These are phyloP conservation scores for Dipodomys ordii DNA, from an alignment of 2,113 vertebrate species.

Conservation along the genomic window DNA sequence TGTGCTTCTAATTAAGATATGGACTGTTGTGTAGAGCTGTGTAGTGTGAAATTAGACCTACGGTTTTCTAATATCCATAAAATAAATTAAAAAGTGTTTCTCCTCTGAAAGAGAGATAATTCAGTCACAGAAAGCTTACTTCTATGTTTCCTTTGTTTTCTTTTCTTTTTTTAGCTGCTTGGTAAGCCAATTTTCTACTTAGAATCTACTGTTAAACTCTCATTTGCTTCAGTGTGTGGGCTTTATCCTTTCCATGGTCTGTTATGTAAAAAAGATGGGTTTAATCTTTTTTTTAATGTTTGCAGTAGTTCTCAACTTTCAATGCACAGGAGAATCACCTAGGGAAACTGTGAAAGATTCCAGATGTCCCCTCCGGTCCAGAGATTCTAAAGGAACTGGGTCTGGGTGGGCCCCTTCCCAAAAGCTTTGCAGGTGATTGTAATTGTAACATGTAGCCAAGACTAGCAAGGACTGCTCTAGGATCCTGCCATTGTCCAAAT, in stretches of 20 bases:
- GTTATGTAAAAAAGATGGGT: slow-evolving; percentile 87
- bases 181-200: slow-evolving; percentile 99
- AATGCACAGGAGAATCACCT: slow-evolving; percentile 51
- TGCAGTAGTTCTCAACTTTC: slow-evolving; percentile 67
- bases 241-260: slow-evolving; percentile 91
- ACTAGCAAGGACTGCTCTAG: slow-evolving; percentile 29
- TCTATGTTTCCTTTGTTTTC: slow-evolving; percentile 94
- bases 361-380: slow-evolving; percentile 12
- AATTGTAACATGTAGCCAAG: slow-evolving; percentile 19
- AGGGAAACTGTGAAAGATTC: slow-evolving; percentile 63
- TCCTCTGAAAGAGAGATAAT: slow-evolving; percentile 90
- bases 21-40: slow-evolving; percentile 91
- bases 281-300: slow-evolving; percentile 85
- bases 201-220: slow-evolving; percentile 92
- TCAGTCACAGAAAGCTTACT: slow-evolving; percentile 95
- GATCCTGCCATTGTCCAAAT: slow-evolving; percentile 68
- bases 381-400: slow-evolving; percentile 34
- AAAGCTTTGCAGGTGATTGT: slow-evolving; percentile 51
- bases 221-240: slow-evolving; percentile 92
- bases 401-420: not conserved
- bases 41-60: slow-evolving; percentile 94
- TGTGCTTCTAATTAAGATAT: slow-evolving; percentile 93
- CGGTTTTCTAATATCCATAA: slow-evolving; percentile 92
- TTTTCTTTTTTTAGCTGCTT: slow-evolving; percentile 85
- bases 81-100: slow-evolving; percentile 90